phyloP scores from a whole-genome alignment of 2,113 vertebrate species.

The Nymphicus hollandicus region DNA sequence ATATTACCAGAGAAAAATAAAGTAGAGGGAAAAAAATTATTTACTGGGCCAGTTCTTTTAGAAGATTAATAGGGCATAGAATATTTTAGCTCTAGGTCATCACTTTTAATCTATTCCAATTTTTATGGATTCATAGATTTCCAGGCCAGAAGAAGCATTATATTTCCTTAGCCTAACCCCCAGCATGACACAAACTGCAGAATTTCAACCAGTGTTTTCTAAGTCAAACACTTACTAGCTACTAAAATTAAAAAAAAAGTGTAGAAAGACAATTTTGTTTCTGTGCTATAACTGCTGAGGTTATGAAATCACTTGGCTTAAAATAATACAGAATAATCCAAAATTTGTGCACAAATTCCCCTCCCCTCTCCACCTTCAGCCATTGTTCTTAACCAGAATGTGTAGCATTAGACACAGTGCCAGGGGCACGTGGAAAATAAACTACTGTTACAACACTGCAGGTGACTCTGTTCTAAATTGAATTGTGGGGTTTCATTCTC shows the following conservation, averaged over 20 bases:
- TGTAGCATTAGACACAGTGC: background rate
- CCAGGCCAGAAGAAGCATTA: background rate
- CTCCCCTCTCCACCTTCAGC: background rate
- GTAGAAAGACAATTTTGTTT: background rate
- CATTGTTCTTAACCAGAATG: background rate
- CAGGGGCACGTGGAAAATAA: background rate
- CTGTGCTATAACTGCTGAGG: background rate
- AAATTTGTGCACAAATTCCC: background rate
- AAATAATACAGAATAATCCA: background rate
- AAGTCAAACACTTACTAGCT: background rate
- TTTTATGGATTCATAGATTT: background rate
- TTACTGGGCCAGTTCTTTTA: background rate
- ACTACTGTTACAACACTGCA: background rate
- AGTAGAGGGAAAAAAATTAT: background rate
- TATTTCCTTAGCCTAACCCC: background rate
- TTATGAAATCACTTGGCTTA: background rate
- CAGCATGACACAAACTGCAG: background rate
- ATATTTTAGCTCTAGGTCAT: background rate
- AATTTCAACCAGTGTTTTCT: background rate
- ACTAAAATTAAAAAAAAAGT: background rate
- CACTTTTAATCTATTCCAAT: background rate
- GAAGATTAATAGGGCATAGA: background rate
- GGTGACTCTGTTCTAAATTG: background rate
- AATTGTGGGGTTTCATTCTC: background rate
- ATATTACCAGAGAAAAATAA: background rate